Conservation (phyloP, 1,140 invertebrate genomes). For the Lamellibrachia luymesi region DNA sequence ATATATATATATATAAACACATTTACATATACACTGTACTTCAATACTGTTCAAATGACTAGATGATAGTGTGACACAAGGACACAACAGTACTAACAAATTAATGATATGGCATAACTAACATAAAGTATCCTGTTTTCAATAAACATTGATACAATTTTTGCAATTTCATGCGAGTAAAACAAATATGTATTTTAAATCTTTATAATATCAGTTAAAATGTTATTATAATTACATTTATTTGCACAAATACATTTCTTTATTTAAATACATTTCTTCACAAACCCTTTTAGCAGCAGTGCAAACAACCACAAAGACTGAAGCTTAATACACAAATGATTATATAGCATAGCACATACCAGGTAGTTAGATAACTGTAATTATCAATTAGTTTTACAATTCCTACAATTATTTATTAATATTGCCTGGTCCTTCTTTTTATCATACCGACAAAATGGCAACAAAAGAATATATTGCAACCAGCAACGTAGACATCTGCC, state of each 20-base stretch:
- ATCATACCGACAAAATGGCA: neutral
- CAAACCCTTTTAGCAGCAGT: neutral
- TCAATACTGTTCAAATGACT: neutral
- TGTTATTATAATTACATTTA: neutral
- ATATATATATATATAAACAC: neutral
- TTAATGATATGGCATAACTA: neutral
- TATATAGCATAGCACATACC: too few species aligned
- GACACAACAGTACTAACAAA: neutral
- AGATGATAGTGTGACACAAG: neutral
- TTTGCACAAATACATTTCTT: neutral
- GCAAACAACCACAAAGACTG: neutral
- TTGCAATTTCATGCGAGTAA: neutral
- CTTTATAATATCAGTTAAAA: neutral
- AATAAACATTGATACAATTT: neutral
- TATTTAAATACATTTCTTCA: neutral
- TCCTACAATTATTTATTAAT: neutral
- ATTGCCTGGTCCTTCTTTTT: neutral
- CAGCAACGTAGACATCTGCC: neutral
- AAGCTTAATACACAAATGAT: neutral
- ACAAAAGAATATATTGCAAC: neutral
- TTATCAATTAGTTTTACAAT: neutral
- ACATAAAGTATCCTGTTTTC: too few species aligned
- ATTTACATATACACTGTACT: neutral
- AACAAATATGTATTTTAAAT: neutral
- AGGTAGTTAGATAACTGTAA: neutral